These are phyloP conservation scores for Fundulus diaphanus DNA, from an alignment of 2,797 vertebrate genomes.

Conservation along the genomic window DNA sequence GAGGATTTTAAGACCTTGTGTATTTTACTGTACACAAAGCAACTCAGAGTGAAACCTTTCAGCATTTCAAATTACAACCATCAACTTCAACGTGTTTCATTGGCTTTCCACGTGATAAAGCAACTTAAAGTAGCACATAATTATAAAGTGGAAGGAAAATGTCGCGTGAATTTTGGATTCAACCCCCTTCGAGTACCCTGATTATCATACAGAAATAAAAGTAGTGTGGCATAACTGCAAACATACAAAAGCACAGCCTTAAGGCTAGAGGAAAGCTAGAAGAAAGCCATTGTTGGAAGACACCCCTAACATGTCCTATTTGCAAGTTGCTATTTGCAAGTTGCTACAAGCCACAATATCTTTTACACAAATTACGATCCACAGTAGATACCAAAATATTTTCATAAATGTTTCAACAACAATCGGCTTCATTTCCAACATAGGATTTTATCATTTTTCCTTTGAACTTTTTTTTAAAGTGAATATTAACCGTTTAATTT, in stretches of 20 bases:
- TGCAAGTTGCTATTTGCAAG: neutral
- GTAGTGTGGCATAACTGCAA: neutral
- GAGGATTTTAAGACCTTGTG: slow-evolving; percentile 16
- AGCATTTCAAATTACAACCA: neutral
- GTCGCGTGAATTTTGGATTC: neutral
- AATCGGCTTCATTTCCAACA: too few species aligned
- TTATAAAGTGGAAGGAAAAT: neutral
- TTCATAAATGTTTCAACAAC: too few species aligned
- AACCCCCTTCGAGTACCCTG: neutral
- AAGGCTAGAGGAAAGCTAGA: too few species aligned
- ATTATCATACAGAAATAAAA: neutral
- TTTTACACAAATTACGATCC: too few species aligned
- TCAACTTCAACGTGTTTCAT: too few species aligned
- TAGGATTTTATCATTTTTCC: too few species aligned
- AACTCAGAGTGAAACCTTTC: neutral
- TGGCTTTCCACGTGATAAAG: neutral
- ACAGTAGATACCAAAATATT: too few species aligned
- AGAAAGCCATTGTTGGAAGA: too few species aligned
- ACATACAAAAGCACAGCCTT: neutral
- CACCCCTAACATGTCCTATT: neutral
- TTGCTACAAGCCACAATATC: too few species aligned
- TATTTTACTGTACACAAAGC: neutral
- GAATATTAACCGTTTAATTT: too few species aligned
- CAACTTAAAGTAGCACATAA: neutral
- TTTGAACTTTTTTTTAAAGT: too few species aligned